Conservation (phyloP, 2,113 vertebrate genomes). For the Ancistrus triradiatus region DNA sequence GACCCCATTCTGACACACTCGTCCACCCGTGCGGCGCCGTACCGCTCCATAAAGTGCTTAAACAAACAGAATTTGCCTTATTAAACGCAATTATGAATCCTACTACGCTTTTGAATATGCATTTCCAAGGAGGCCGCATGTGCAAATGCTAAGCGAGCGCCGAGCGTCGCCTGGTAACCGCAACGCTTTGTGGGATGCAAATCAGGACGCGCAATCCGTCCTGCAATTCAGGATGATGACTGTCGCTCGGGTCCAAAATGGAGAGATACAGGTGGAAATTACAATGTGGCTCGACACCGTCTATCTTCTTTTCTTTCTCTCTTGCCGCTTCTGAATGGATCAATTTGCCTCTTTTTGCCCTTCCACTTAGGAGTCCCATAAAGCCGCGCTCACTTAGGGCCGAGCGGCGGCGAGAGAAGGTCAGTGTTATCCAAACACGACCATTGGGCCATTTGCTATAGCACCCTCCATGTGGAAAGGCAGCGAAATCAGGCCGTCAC, state of each 20-base stretch:
- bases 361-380: constrained; percentile 53
- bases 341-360: constrained; percentile 46
- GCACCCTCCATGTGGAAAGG: constrained; percentile 75
- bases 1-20: no score
- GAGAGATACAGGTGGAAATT: constrained; percentile 66
- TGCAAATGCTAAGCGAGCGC: no score
- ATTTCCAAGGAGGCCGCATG: no score
- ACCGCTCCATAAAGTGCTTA: no score
- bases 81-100: no score
- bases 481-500: constrained; percentile 71
- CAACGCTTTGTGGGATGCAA: constrained; percentile 64
- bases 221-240: constrained; percentile 69
- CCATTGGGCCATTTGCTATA: constrained; percentile 79
- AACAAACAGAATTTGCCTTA: no score
- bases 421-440: constrained; percentile 81
- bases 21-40: no score
- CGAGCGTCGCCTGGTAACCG: constrained; percentile 71
- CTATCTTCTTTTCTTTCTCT: constrained; percentile 30
- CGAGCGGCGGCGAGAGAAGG: constrained; percentile 60
- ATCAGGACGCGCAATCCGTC: constrained; percentile 58
- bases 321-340: constrained; percentile 52
- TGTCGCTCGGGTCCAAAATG: constrained; percentile 63
- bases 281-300: constrained; percentile 58
- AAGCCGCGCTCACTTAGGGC: constrained; percentile 53
- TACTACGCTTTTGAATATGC: no score